Percentiles rank a stretch among this genome's conserved stretches.
These are phyloP conservation scores for Cosmia pyralina DNA, from an alignment of 2,888 invertebrate genomes.

Conservation along the genomic window DNA sequence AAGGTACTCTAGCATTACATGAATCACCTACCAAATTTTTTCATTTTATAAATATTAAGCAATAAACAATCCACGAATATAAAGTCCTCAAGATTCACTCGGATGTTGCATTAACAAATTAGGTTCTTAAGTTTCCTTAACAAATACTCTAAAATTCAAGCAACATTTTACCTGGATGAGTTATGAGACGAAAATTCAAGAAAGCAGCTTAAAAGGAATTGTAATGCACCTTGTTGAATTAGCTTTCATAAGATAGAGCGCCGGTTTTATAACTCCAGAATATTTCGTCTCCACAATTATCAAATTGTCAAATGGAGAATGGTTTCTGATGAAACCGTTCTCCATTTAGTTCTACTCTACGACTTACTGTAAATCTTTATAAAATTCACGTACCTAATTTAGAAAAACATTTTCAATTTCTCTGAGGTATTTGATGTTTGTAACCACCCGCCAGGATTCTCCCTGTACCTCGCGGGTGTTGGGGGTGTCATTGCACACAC, in stretches of 20 bases:
- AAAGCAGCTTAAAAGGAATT: constrained; percentile 30
- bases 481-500: constrained; percentile 27
- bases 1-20: neutral
- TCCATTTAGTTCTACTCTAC: constrained; percentile 3
- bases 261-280: constrained; percentile 10
- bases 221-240: constrained; percentile 31
- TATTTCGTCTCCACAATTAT: constrained; percentile 33
- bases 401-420: constrained; percentile 8
- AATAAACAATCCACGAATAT: neutral
- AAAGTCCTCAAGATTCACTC: constrained; percentile 7
- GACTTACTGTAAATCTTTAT: neutral
- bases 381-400: neutral
- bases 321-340: constrained; percentile 6
- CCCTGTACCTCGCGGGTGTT: neutral
- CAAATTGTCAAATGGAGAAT: too few relatives aligned
- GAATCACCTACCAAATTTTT: neutral
- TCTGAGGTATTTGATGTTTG: constrained; percentile 8
- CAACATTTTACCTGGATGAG: constrained; percentile 16
- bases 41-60: neutral
- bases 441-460: neutral
- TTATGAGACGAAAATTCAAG: constrained; percentile 28
- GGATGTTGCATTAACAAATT: constrained; percentile 10
- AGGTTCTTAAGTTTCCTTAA: constrained; percentile 1
- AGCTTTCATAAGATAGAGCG: constrained; percentile 14
- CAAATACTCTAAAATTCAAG: constrained; percentile 22